Conservation (phyloP, 2,113 vertebrate genomes). For the Tachuris rubrigastra region DNA sequence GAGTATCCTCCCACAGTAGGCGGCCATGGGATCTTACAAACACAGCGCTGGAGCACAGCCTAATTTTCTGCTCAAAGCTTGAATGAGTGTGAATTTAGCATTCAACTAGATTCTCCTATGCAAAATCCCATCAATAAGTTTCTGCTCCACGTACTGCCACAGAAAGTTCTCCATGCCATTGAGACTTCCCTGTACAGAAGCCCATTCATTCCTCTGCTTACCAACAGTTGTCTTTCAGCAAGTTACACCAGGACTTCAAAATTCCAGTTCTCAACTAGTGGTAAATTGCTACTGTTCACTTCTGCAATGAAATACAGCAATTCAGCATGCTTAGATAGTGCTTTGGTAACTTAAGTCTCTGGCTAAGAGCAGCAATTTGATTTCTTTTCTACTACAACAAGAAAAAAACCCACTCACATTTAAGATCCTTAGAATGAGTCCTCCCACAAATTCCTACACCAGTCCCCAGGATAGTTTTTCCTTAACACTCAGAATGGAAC, state of each 20-base stretch:
- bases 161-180: background rate
- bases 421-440: background rate
- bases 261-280: background rate
- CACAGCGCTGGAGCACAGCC: background rate
- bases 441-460: background rate
- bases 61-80: conserved; percentile 3
- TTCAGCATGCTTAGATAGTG: background rate
- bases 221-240: background rate
- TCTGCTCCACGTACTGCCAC: background rate
- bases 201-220: background rate
- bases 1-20: background rate
- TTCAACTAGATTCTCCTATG: background rate
- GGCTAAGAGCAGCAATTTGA: background rate
- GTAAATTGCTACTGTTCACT: conserved; percentile 2
- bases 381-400: background rate
- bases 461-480: background rate
- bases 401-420: background rate
- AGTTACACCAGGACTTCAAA: background rate
- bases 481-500: background rate
- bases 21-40: background rate
- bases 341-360: conserved; percentile 7
- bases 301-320: background rate
- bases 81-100: background rate
- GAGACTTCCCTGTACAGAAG: background rate
- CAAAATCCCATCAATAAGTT: background rate